Evolutionary conservation across 37 sponge, comb jelly and placozoan genomes (phyloP), one percentile per base, ranked within the genome.

Genomic region (Chondrilla cf. caribensis): DNA sequence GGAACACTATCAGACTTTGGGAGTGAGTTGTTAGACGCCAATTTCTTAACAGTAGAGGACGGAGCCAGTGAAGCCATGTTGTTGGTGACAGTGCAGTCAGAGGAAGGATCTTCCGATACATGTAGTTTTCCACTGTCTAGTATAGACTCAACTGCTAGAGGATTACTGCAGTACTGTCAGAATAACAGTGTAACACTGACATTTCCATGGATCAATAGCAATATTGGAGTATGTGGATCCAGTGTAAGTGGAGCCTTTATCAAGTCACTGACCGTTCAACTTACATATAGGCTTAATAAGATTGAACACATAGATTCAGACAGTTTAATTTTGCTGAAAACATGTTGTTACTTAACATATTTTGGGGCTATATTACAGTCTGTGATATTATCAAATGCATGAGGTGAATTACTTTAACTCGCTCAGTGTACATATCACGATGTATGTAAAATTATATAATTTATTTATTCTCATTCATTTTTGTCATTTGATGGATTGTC

Each of bases 51-150:
- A 5, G 25, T 39, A n/a, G 41, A 39, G 25, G 25, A 73, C 40
- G 76, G 76, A 40, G 76, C 6, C 8, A 37, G 36, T 38, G 76
- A 40, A 39, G 38, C 76, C 31, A 37, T 41, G 25, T 41, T 73
- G 41, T 41, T 73, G 24, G 43, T 73, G 0, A 36, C 76, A 73
- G 42, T 39, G 25, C 2, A 36, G n/a, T 38, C 44, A 39, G 76
- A 73, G 31, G 44, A 5, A 73, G 76, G 43, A 73, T 4, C 24
- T 9, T 38, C 72, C 19, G 29, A 31, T 37, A 8, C 36, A n/a
- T 73, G 76, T 73, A 40, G 42, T 73, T 37, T 73, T 73, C 76
- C 76, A 9, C 24, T 73, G 41, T 73, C 76, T 40, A 22, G 38
- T 0, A 73, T 73, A 41, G 76, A 73, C 36, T 37, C 76, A 5